phyloP scores from a whole-genome alignment of 1,140 invertebrate genomes.

The Pemphigus obesinymphae region DNA sequence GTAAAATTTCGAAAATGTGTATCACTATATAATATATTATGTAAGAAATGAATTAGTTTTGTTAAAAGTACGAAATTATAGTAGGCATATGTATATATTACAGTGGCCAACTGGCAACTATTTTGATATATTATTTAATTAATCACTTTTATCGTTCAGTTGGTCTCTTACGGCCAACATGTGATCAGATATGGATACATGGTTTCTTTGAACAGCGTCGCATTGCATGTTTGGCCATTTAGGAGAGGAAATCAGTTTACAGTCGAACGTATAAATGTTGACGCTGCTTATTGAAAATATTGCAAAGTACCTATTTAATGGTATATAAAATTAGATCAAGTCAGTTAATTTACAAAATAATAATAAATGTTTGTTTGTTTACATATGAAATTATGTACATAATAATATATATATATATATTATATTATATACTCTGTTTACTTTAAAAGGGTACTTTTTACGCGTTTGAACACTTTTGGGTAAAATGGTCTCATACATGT shows the following conservation, averaged over 20 bases:
- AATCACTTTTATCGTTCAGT: conserved; percentile 68
- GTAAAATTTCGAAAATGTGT: neutral
- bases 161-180: conserved; percentile 78
- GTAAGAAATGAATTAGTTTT: neutral
- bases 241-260: conserved; percentile 70
- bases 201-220: conserved; percentile 60
- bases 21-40: neutral
- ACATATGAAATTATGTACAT: no score
- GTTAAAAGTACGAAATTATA: neutral
- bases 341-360: neutral
- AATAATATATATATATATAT: no score
- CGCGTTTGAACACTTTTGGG: no score
- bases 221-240: conserved; percentile 68
- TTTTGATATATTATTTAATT: neutral
- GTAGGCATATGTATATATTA: no score
- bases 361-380: no score
- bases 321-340: no score
- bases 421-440: no score
- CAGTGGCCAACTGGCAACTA: no score
- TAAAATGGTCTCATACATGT: no score
- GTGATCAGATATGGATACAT: conserved; percentile 74
- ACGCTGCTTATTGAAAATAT: conserved; percentile 72
- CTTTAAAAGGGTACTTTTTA: no score
- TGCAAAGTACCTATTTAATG: conserved; percentile 66
- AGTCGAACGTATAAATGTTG: conserved; percentile 84